Percentiles rank a stretch among this genome's conserved stretches.
Evolutionary conservation across 2,888 invertebrate species (phyloP).

Genomic region (Hetaerina titia): DNA sequence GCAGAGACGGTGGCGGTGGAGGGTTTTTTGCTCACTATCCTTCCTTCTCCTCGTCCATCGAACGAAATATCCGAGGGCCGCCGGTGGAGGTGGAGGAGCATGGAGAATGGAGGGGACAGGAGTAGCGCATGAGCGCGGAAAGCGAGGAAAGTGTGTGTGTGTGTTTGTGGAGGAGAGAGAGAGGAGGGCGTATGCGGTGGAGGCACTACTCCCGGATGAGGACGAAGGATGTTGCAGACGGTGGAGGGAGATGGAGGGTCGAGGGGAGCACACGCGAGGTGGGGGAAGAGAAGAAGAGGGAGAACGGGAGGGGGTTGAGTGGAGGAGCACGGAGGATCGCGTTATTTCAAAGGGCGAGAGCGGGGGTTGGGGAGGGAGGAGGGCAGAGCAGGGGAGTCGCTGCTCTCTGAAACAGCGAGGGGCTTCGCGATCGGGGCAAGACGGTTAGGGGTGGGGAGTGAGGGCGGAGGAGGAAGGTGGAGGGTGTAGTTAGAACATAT

Average conservation of each 20-base stretch:
- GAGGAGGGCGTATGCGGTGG: neutral
- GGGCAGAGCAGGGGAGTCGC: too few species aligned
- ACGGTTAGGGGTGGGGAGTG: too few species aligned
- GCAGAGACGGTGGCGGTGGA: neutral
- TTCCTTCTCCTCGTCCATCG: slow-evolving; percentile 53
- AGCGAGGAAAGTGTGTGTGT: neutral
- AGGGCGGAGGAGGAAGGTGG: too few species aligned
- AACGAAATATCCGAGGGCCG: slow-evolving; percentile 40
- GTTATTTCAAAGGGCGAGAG: too few species aligned
- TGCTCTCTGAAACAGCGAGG: too few species aligned
- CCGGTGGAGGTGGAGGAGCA: neutral
- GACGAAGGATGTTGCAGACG: neutral
- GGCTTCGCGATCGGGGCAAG: too few species aligned
- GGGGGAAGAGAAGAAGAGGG: neutral
- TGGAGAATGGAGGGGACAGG: neutral
- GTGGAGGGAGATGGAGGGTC: neutral
- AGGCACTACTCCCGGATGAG: neutral
- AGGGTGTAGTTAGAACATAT: too few species aligned
- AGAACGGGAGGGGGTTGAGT: too few species aligned
- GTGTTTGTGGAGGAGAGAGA: neutral
- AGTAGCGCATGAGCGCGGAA: neutral
- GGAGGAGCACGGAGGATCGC: too few species aligned
- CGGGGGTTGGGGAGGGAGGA: too few species aligned
- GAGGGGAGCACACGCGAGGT: neutral
- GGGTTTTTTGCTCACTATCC: slow-evolving; percentile 40